These are phyloP conservation scores for Drosophila pseudotakahashii DNA, from an alignment of 2,888 invertebrate species.

Conservation along the genomic window DNA sequence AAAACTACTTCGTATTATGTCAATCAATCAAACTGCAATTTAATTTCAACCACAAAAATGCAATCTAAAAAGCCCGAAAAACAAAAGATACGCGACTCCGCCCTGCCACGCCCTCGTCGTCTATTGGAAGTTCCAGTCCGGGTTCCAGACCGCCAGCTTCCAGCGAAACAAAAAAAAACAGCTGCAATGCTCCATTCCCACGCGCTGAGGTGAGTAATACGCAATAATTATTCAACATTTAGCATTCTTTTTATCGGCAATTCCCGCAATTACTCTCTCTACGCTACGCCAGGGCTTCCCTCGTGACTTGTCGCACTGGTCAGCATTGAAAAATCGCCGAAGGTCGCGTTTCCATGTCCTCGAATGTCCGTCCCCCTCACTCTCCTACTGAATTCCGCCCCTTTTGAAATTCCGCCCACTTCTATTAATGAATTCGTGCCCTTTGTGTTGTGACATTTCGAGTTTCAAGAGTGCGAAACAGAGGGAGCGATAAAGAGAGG, in stretches of 20 bases:
- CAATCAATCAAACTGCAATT: slow-evolving; percentile 74
- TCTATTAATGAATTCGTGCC: slow-evolving; percentile 37
- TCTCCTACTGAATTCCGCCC: not conserved
- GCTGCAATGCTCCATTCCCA: slow-evolving; percentile 55
- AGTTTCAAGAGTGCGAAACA: slow-evolving; percentile 23
- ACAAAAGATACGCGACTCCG: slow-evolving; percentile 55
- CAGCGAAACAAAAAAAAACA: slow-evolving; percentile 31
- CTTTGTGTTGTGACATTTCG: slow-evolving; percentile 43
- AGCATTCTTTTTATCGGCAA: slow-evolving; percentile 31
- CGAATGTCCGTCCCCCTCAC: not conserved
- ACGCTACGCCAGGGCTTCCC: slow-evolving; percentile 11
- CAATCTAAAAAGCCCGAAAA: slow-evolving; percentile 24
- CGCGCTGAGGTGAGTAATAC: slow-evolving; percentile 62
- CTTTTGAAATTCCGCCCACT: slow-evolving; percentile 1
- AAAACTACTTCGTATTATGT: slow-evolving; percentile 75
- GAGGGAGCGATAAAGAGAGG: slow-evolving; percentile 3
- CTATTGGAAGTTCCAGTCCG: slow-evolving; percentile 7
- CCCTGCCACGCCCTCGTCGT: slow-evolving; percentile 46
- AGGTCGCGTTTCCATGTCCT: slow-evolving; percentile 38
- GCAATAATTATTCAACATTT: slow-evolving; percentile 29
- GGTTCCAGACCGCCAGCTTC: slow-evolving; percentile 21
- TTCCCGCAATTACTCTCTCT: slow-evolving; percentile 37
- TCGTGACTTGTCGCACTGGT: slow-evolving; percentile 17
- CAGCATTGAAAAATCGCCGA: slow-evolving; percentile 36
- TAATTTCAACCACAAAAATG: slow-evolving; percentile 22